Base-by-base conservation (phyloP, 2,113 vertebrate species). In the Bufo gargarizans region DNA sequence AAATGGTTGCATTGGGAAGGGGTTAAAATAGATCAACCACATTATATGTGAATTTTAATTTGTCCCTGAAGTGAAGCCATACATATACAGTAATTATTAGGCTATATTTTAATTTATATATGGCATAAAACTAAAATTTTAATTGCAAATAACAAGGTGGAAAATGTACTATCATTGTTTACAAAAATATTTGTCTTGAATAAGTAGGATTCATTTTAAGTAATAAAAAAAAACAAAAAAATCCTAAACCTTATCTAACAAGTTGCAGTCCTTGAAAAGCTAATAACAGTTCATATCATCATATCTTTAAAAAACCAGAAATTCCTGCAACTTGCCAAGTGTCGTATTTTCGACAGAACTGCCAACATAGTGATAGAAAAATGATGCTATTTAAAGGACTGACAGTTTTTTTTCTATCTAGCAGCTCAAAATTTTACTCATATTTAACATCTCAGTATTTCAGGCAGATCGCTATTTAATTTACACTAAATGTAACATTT, bases 351-450 rank as follows among this genome's bases (percentile, higher is more conserved):
- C 11, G 50, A 71, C 47, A 84, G 63, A 69, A 84, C 65, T 84
- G 65, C 82, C 82, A 84, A 69, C 82, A 71, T 22, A 71, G 63
- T 69, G 82, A 84, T 84, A 71, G 47, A 49, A 55, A 20, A 84
- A 84, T 4, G 82, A 53, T 71, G 49, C 63, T 84, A 84, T 84
- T 71, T 84, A 84, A 71, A 84, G 63, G 10, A 4, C 8, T 71
- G 47, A 65, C 63, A 69, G 63, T 50, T 50, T 83, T 83, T 63
- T 59, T 63, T 43, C 6, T 74, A 22, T 69, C 49, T 71, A 84
- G 82, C 63, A 71, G 49, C 58, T 84, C 3, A 71, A 20, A 71
- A 84, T 69, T 84, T 84, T 71, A 84, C 45, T 55, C 63, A 84
- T 84, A 65, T 84, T 71, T 84, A 69, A n/a, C 65, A 55, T 53